Percentiles rank a stretch among this genome's conserved stretches.
These are phyloP conservation scores for Pseudococcus jackbeardsleyi DNA, from an alignment of 2,888 invertebrate species.

Conservation along the genomic window DNA sequence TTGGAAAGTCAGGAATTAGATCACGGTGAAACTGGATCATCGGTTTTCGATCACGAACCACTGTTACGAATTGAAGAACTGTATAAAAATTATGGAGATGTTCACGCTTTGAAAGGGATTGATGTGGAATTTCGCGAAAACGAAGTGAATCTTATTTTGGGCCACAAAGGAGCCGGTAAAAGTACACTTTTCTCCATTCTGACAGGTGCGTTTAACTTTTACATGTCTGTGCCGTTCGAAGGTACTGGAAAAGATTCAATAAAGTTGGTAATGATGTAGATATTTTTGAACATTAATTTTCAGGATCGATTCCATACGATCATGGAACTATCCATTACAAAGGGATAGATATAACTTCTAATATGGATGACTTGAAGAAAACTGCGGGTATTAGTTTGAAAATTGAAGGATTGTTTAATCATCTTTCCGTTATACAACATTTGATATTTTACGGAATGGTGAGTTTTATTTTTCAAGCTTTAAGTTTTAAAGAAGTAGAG, in stretches of 20 bases:
- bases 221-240: neutral
- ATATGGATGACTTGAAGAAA: neutral
- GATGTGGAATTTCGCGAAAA: neutral
- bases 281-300: neutral
- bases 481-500: too few species aligned
- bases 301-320: neutral
- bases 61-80: neutral
- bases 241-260: neutral
- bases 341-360: neutral
- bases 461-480: too few species aligned
- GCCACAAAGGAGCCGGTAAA: neutral
- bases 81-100: neutral
- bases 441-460: neutral
- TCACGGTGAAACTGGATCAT: neutral
- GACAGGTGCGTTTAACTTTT: neutral
- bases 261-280: neutral
- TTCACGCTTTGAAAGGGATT: neutral
- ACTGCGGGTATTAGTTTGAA: neutral
- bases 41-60: neutral
- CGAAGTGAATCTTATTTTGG: neutral
- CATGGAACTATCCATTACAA: neutral
- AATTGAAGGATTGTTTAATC: neutral
- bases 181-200: neutral
- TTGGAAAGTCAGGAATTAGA: neutral
- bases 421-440: neutral